Evolutionary conservation across 2,888 invertebrate species (phyloP), one percentile per base, ranked within the genome.

Genomic region (Lysandra coridon): DNA sequence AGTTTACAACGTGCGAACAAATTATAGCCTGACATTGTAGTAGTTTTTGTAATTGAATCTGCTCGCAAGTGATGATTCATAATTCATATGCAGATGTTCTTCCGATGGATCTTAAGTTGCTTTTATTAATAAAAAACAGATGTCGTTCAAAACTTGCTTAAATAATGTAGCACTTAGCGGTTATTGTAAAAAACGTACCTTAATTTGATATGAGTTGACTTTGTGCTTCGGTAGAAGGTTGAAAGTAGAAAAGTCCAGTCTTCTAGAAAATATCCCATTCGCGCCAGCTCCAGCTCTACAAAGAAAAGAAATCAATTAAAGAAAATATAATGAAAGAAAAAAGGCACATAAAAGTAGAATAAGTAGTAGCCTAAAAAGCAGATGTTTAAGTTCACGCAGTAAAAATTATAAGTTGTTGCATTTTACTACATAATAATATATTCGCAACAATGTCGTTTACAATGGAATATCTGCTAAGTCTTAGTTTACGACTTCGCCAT

Each of bases 181-280:
- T n/a, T 57, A 57, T 17, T 12, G 64, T 10, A 49, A 53, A 79
- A 73, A 53, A 73, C 89, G 96, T 95, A 98, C 98, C 98, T 99
- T 99, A 91, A 99, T 99, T 96, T 99, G 99, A 96, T 99, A 99
- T 88, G 99, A 99, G 96, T 99, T 99, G 91, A 99, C 97, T 95
- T 99, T 99, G 91, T 98, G 97, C 92, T 97, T 97, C 84, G 99
- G 99, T 88, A 99, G 96, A 85, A 97, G 96, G 92, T 98, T 98
- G 96, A 99, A 98, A 79, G 98, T 98, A 87, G 98, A 98, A 95
- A 99, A 98, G 95, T 99, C 99, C 90, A 97, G 95, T 84, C 99
- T 97, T 86, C 98, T 96, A 73, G 97, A 97, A 95, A 99, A 99
- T 86, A 99, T 98, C 80, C 98, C 98, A 90, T 98, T 98, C 83